Base-by-base conservation (phyloP, 1,140 invertebrate genomes). In the Drosophila chauvacae region DNA sequence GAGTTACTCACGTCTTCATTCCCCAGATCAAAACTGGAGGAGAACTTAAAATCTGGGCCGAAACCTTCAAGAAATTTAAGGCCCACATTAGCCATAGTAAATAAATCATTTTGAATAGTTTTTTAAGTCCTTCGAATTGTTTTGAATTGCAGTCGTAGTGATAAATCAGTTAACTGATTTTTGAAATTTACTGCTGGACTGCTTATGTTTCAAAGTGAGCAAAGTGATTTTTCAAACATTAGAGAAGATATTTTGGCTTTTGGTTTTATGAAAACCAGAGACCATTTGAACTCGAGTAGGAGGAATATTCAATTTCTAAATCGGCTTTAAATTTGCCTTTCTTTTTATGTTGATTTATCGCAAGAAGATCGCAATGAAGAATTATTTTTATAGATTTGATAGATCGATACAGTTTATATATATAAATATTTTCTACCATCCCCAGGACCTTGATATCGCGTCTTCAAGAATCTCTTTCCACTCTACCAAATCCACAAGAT, bases 11-110 rank as follows among this genome's bases (percentile, higher is more conserved):
- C 85, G 66, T 50, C 7, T 70, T n/a, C 1, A 11, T 37, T n/a
- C 85, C 85, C 85, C 77, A 88, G 6, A 88, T 65, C 0, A 88
- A 1, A 14, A 68, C 77, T 16, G 85, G 85, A 10, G 83, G 83
- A 0, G 77, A 56, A n/a, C 48, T 44, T 2, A 30, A 7, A 2
- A 70, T 16, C 0, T 47, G 3, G 0, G 16, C 18, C 1, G 41
- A n/a, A 33, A 14, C 57, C 16, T 39, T 13, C 4, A 13, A 9
- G 11, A 28, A 14, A 5, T 23, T 20, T 1, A 39, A 7, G 9
- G 11, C 16, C 20, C 48, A 26, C 1, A 53, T 14, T 1, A 51
- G 10, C 18, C 55, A 72, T 2, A 42, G 39, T 9, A 39, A 47
- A 18, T 1, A 59, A 14, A 50, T 39, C 56, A 55, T 51, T 28